phyloP scores from a whole-genome alignment of 2,888 invertebrate genomes.

The Phasia obesa region DNA sequence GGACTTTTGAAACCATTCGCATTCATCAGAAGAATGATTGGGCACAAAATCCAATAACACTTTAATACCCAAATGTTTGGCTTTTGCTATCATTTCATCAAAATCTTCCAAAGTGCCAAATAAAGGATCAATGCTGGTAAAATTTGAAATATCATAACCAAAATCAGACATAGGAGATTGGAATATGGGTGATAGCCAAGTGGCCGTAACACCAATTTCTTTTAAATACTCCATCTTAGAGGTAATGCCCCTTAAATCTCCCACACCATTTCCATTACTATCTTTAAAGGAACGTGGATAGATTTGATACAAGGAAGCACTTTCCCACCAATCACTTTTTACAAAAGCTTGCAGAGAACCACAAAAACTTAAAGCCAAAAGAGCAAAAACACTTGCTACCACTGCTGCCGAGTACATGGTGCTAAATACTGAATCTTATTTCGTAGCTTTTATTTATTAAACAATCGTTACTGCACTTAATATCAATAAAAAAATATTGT shows the following conservation, averaged over 20 bases:
- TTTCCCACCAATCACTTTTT: constrained; percentile 90
- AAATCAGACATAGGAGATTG: constrained; percentile 89
- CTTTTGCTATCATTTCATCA: constrained; percentile 84
- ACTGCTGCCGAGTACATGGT: constrained; percentile 38
- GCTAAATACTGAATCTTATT: constrained; percentile 15
- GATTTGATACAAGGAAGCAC: constrained; percentile 91
- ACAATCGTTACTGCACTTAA: no score
- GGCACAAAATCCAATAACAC: constrained; percentile 87
- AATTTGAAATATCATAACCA: constrained; percentile 90
- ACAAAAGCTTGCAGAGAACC: neutral
- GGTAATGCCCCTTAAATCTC: constrained; percentile 89
- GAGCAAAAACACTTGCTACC: neutral
- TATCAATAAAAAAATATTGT: no score
- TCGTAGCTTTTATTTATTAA: no score
- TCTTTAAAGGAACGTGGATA: constrained; percentile 94
- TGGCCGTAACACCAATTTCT: constrained; percentile 86
- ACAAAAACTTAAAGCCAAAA: neutral
- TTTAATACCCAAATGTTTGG: constrained; percentile 83
- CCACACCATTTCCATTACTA: constrained; percentile 90
- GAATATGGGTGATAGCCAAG: constrained; percentile 90
- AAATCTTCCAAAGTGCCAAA: constrained; percentile 87
- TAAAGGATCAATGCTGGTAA: constrained; percentile 86
- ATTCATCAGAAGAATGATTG: constrained; percentile 90
- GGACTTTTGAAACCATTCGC: constrained; percentile 93
- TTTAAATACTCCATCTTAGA: constrained; percentile 86